These are phyloP conservation scores for Bedellia somnulentella DNA, from an alignment of 2,888 invertebrate genomes.

Conservation along the genomic window DNA sequence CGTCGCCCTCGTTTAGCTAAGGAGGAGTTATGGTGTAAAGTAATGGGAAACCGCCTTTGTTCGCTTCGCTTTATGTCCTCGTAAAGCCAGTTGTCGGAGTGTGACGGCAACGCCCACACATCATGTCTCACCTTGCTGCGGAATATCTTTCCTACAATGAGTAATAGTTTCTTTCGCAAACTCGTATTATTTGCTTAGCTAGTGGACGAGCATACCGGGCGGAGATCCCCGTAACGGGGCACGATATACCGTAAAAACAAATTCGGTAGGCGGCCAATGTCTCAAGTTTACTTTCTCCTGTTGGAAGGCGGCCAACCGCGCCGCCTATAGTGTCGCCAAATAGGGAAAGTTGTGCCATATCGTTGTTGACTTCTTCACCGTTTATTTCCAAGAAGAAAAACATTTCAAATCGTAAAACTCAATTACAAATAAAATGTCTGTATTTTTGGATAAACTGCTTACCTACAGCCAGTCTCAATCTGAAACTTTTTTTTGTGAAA, in stretches of 20 bases:
- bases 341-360: slow-evolving; percentile 20
- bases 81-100: slow-evolving; percentile 28
- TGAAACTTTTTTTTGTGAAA: too few species aligned
- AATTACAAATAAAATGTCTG: slow-evolving; percentile 1
- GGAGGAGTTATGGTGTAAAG: slow-evolving; percentile 46
- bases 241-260: slow-evolving; percentile 9
- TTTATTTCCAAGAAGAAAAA: slow-evolving; percentile 6
- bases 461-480: too few species aligned
- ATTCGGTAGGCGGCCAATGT: slow-evolving; percentile 41
- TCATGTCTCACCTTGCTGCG: slow-evolving; percentile 20
- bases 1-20: slow-evolving; percentile 17
- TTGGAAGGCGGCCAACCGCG: slow-evolving; percentile 37
- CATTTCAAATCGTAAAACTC: slow-evolving; percentile 2
- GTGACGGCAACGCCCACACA: slow-evolving; percentile 13
- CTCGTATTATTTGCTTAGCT: too few species aligned
- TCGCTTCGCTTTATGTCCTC: slow-evolving; percentile 29
- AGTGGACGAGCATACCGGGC: too few species aligned
- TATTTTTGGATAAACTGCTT: too few species aligned
- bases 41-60: slow-evolving; percentile 27
- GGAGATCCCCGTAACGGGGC: too few species aligned
- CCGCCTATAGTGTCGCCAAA: slow-evolving; percentile 11
- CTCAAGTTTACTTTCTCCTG: slow-evolving; percentile 44
- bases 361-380: slow-evolving; percentile 23
- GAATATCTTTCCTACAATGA: too few species aligned
- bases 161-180: too few species aligned